These are phyloP conservation scores for Callyntrura sp. DNA, from an alignment of 2,888 invertebrate species.

Conservation along the genomic window DNA sequence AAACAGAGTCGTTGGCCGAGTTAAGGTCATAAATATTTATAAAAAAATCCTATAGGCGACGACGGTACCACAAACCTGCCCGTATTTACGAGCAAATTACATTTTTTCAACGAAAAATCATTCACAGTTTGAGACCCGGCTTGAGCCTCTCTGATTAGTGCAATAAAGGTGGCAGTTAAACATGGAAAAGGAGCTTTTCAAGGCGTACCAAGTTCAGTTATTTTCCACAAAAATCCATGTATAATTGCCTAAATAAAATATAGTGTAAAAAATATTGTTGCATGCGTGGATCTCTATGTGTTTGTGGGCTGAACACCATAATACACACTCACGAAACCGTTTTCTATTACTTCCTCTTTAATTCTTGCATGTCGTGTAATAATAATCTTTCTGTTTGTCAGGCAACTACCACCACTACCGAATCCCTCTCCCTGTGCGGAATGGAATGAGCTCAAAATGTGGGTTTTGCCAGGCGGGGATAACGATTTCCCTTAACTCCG, in stretches of 20 bases:
- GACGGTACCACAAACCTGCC: slow-evolving; percentile 6
- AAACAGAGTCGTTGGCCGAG: slow-evolving; percentile 11
- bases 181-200: slow-evolving; percentile 58
- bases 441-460: slow-evolving; percentile 62
- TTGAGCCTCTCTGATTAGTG: slow-evolving; percentile 12
- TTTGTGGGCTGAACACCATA: background rate
- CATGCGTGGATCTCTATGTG: background rate
- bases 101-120: slow-evolving; percentile 44
- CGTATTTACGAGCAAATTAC: slow-evolving; percentile 38
- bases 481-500: slow-evolving; percentile 60
- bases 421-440: background rate
- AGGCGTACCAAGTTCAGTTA: slow-evolving; percentile 46
- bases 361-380: slow-evolving; percentile 70
- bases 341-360: slow-evolving; percentile 31
- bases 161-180: slow-evolving; percentile 63
- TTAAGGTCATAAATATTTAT: background rate
- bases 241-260: slow-evolving; percentile 17
- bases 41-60: background rate
- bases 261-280: background rate
- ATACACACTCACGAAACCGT: slow-evolving; percentile 9
- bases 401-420: slow-evolving; percentile 35
- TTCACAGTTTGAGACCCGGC: slow-evolving; percentile 7
- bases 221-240: slow-evolving; percentile 41
- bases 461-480: slow-evolving; percentile 61
- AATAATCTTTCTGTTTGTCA: slow-evolving; percentile 71